Evolutionary conservation across 2,888 invertebrate genomes (phyloP), one percentile per base, ranked within the genome.

Genomic region (Molorchus minor): DNA sequence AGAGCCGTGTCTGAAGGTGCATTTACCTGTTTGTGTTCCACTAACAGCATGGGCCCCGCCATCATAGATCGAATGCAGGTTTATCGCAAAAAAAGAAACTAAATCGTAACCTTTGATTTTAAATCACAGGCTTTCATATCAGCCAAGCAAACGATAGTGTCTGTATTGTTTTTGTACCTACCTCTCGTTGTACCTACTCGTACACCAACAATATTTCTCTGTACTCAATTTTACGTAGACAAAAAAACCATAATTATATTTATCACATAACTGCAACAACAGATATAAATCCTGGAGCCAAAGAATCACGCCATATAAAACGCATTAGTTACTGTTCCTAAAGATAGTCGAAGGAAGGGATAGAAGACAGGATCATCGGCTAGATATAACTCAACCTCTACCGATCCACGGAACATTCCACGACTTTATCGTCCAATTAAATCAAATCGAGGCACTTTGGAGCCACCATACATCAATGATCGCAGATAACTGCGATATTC

Each of bases 371-470:
- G 51, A 57, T 51, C 56, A 51, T 51, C 45, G 56, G 56, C 21
- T 44, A 36, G 16, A 44, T 43, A 57, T 57, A 57, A 57, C 36
- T 57, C 56, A 51, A 57, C 41, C 51, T 35, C 35, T 25, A 43
- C 56, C 51, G 30, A 44, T 47, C 44, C 64, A 64, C 62, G 62
- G 68, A 66, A 61, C 57, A 69, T 68, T 69, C 67, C 67, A 62
- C 65, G 62, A 61, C 67, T 75, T 77, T 77, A 77, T 77, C 76
- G 69, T 70, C 76, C 77, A 77, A 77, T 77, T 77, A 77, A 73
- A 77, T 77, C 76, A 72, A 75, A 75, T 75, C 73, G 74, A 75
- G 72, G 71, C 75, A 74, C 73, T 74, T 74, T 75, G 67, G 68
- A 69, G 71, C 73, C 69, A 71, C 73, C 73, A 75, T 76, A 77